These are phyloP conservation scores for Mythimna pallens DNA, from an alignment of 2,888 invertebrate species.

Conservation along the genomic window DNA sequence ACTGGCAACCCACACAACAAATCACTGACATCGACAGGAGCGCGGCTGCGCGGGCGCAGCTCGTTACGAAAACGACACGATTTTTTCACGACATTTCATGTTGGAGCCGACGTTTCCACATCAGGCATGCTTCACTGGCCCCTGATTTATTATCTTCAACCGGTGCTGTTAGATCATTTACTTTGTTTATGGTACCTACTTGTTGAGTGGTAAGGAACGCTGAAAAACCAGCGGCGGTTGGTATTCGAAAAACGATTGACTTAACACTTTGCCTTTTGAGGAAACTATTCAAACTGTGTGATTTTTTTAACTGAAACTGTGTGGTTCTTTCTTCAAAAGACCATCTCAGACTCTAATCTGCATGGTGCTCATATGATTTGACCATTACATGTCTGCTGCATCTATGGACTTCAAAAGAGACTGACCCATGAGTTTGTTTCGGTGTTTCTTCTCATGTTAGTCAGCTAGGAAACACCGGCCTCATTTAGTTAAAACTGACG, in stretches of 20 bases:
- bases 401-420: no score
- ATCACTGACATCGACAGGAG: constrained; percentile 71
- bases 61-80: constrained; percentile 74
- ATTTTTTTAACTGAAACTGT: no score
- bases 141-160: constrained; percentile 68
- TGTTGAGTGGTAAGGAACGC: constrained; percentile 8
- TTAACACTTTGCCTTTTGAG: neutral
- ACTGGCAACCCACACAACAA: constrained; percentile 54
- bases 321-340: no score
- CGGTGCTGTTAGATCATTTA: constrained; percentile 64
- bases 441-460: no score
- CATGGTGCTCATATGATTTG: no score
- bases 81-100: constrained; percentile 72
- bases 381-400: no score
- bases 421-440: no score
- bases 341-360: no score
- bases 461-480: no score
- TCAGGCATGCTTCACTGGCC: constrained; percentile 61
- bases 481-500: no score
- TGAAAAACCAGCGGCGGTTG: constrained; percentile 8
- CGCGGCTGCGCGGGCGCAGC: constrained; percentile 66
- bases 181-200: constrained; percentile 30
- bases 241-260: neutral
- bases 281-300: neutral
- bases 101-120: constrained; percentile 67